Conservation (phyloP, 2,113 vertebrate species). For the Engraulis encrasicolus region DNA sequence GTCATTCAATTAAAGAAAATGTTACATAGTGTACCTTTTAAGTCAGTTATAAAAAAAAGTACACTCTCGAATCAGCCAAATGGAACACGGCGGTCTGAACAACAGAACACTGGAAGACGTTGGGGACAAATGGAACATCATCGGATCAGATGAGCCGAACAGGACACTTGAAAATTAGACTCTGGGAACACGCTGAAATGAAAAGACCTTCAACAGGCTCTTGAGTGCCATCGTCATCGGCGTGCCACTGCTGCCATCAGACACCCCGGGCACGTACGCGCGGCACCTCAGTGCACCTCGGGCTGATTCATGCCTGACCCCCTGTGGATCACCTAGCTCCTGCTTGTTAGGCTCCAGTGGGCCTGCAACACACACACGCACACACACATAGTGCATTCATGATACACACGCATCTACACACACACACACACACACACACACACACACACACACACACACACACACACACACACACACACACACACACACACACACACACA, state of each 20-base stretch:
- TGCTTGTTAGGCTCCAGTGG: background rate
- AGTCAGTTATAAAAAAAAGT: background rate
- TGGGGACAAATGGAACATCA: no score
- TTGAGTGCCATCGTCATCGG: background rate
- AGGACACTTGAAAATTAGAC: no score
- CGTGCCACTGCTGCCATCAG: no score
- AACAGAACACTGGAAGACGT: no score
- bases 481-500: background rate
- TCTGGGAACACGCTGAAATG: background rate
- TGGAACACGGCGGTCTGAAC: no score
- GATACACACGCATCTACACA: no score
- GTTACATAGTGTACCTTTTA: no score
- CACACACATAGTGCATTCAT: no score
- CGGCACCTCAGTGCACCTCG: background rate
- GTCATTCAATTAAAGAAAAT: no score
- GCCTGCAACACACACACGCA: background rate
- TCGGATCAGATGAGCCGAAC: no score
- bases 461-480: background rate
- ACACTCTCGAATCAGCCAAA: background rate
- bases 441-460: background rate
- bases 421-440: background rate
- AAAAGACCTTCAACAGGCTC: background rate
- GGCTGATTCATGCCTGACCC: background rate
- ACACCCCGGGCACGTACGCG: background rate
- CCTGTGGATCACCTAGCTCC: background rate